Conservation (phyloP, 2,888 invertebrate species). For the Aphodius sticticus region DNA sequence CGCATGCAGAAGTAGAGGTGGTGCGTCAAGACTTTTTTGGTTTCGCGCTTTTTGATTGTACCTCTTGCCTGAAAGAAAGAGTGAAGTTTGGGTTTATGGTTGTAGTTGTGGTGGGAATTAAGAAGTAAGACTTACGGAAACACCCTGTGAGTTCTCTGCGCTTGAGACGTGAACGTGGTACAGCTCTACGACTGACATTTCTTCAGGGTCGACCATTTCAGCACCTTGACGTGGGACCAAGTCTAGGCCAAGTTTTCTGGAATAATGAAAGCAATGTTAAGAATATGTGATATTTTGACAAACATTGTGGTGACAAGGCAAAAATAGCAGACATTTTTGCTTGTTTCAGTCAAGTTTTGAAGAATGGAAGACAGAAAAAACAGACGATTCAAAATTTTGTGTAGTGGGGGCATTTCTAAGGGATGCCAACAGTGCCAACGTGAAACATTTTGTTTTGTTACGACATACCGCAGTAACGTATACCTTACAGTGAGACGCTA, state of each 20-base stretch:
- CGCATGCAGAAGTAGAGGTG: slow-evolving; percentile 89
- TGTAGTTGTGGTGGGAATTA: neutral
- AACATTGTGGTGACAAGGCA: too few species aligned
- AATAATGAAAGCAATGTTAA: slow-evolving; percentile 50
- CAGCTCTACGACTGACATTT: slow-evolving; percentile 87
- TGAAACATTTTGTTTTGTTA: too few species aligned
- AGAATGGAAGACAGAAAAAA: too few species aligned
- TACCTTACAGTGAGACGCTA: too few species aligned
- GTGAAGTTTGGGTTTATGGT: neutral
- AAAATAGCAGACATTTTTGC: too few species aligned
- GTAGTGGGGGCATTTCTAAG: too few species aligned
- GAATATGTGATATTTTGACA: neutral
- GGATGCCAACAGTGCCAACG: too few species aligned
- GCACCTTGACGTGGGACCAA: slow-evolving; percentile 90
- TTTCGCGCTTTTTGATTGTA: slow-evolving; percentile 65
- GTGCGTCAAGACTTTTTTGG: slow-evolving; percentile 71
- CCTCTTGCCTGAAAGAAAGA: slow-evolving; percentile 60
- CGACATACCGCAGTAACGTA: too few species aligned
- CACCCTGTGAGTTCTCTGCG: slow-evolving; percentile 73
- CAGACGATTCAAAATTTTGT: too few species aligned
- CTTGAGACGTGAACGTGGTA: slow-evolving; percentile 82
- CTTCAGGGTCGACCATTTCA: slow-evolving; percentile 89
- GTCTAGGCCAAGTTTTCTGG: slow-evolving; percentile 89
- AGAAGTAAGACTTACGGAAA: slow-evolving; percentile 68
- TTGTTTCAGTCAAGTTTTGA: too few species aligned